Evolutionary conservation across 2,888 invertebrate genomes (phyloP).

Genomic region (Eupithecia subfuscata): DNA sequence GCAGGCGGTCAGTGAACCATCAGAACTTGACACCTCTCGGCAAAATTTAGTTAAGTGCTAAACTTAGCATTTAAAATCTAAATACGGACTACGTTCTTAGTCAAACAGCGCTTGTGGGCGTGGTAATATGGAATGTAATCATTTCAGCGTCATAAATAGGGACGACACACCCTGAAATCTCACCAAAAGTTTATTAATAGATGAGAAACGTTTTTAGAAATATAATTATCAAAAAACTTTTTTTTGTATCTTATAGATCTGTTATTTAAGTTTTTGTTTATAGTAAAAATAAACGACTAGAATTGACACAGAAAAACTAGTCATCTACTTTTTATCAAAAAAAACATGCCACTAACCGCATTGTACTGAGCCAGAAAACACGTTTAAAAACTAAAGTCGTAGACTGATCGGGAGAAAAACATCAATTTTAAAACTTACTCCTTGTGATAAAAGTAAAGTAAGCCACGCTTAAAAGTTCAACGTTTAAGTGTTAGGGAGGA

Average conservation of each 20-base stretch:
- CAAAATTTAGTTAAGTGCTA: too few relatives aligned
- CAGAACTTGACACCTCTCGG: too few relatives aligned
- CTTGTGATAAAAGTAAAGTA: conserved; percentile 56
- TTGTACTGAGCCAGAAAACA: conserved; percentile 59
- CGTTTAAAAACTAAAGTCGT: conserved; percentile 63
- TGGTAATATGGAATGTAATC: too few relatives aligned
- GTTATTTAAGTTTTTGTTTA: background rate
- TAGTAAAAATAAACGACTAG: background rate
- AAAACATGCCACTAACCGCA: conserved; percentile 47
- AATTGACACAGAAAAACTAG: background rate
- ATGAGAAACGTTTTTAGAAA: too few relatives aligned
- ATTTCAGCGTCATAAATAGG: too few relatives aligned
- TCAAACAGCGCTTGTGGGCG: too few relatives aligned
- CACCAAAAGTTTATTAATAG: too few relatives aligned
- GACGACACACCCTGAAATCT: too few relatives aligned
- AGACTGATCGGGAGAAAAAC: conserved; percentile 62
- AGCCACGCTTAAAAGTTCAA: conserved; percentile 55
- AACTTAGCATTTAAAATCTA: too few relatives aligned
- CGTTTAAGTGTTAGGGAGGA: conserved; percentile 49
- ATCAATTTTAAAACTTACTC: conserved; percentile 65
- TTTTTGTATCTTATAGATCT: background rate
- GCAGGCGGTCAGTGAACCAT: too few relatives aligned
- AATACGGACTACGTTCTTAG: too few relatives aligned
- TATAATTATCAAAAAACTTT: too few relatives aligned
- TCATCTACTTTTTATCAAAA: background rate